A percentile compares a stretch with the other conserved stretches of the same genome.
These are phyloP conservation scores for Achroia grisella DNA, from an alignment of 1,140 invertebrate species.

Conservation along the genomic window DNA sequence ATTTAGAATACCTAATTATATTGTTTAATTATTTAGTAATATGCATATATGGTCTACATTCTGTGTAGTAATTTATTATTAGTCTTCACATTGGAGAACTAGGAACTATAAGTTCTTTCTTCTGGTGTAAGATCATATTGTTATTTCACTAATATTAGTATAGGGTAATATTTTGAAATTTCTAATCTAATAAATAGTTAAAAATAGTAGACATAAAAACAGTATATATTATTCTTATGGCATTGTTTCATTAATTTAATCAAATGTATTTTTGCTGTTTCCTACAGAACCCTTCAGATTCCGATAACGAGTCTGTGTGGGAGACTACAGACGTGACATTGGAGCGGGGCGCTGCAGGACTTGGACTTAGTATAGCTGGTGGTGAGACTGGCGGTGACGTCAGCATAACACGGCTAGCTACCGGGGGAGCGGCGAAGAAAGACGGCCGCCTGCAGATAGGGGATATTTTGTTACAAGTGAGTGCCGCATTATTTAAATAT, in stretches of 20 bases:
- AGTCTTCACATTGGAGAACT: too few relatives aligned
- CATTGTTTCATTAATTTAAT: not conserved
- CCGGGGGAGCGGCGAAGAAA: constrained; percentile 93
- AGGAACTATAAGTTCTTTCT: too few relatives aligned
- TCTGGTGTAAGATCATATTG: too few relatives aligned
- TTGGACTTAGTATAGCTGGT: constrained; percentile 79
- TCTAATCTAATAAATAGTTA: too few relatives aligned
- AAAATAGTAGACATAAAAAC: too few relatives aligned
- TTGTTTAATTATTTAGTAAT: too few relatives aligned
- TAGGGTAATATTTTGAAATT: too few relatives aligned
- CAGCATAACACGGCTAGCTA: constrained; percentile 98
- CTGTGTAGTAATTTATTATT: too few relatives aligned
- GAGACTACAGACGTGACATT: constrained; percentile 91
- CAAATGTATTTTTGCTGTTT: not conserved
- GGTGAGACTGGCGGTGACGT: constrained; percentile 89
- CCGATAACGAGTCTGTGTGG: constrained; percentile 76
- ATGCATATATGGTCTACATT: too few relatives aligned
- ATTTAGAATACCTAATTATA: too few relatives aligned
- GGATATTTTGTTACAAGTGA: constrained; percentile 74
- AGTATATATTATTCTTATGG: not conserved
- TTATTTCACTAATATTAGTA: too few relatives aligned
- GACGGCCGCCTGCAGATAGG: constrained; percentile 75
- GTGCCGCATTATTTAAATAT: not conserved
- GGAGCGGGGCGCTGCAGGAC: constrained; percentile 86
- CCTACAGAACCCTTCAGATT: constrained; percentile 40